These are phyloP conservation scores for Drosophila lacteicornis DNA, from an alignment of 1,140 invertebrate genomes.

Conservation along the genomic window DNA sequence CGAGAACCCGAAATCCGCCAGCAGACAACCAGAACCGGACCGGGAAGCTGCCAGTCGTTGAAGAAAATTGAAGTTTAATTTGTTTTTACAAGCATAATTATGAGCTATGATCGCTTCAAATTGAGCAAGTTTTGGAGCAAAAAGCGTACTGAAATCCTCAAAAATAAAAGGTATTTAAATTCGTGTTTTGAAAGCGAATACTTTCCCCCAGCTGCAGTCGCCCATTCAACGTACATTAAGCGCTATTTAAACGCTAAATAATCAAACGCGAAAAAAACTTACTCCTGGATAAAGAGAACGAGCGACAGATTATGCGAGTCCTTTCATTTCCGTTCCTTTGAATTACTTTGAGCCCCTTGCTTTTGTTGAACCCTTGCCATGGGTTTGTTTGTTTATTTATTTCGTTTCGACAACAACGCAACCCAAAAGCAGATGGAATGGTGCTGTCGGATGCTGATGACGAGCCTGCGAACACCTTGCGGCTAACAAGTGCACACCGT, in stretches of 20 bases:
- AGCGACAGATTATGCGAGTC: constrained; percentile 44
- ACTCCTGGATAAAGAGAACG: constrained; percentile 18
- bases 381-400: constrained; percentile 68
- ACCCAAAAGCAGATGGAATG: constrained; percentile 16
- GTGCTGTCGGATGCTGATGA: constrained; percentile 15
- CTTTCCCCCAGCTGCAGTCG: not conserved
- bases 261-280: constrained; percentile 49
- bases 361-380: constrained; percentile 68
- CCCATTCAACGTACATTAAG: constrained; percentile 40
- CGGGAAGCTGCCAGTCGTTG: not conserved
- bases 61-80: constrained; percentile 75
- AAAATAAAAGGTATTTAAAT: constrained; percentile 9
- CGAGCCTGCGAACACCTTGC: constrained; percentile 63
- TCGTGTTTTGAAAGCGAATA: not conserved
- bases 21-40: constrained; percentile 18
- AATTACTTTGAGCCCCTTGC: constrained; percentile 75
- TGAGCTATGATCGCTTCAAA: constrained; percentile 30
- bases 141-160: not conserved
- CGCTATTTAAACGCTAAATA: constrained; percentile 56
- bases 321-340: constrained; percentile 67
- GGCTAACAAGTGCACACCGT: constrained; percentile 68
- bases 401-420: constrained; percentile 52
- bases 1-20: constrained; percentile 6
- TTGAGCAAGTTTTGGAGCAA: constrained; percentile 8
- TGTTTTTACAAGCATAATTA: constrained; percentile 75